phyloP scores from a whole-genome alignment of 2,888 invertebrate species.

The Pheosia gnoma region DNA sequence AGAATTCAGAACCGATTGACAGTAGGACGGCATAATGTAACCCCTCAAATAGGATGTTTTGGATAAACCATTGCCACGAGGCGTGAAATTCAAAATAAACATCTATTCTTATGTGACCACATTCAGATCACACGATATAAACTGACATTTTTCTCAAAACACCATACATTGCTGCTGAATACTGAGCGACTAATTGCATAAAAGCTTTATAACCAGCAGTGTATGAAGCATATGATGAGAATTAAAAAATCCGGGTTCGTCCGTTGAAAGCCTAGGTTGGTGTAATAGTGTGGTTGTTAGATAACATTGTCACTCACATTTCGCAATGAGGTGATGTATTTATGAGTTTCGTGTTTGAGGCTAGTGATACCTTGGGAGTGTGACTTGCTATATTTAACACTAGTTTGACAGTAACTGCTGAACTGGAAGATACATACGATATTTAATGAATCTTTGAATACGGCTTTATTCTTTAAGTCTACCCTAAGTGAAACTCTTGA shows the following conservation, averaged over 20 bases:
- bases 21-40: constrained; percentile 34
- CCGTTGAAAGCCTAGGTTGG: constrained; percentile 20
- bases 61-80: constrained; percentile 54
- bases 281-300: constrained; percentile 30
- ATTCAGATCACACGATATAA: constrained; percentile 17
- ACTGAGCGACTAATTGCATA: constrained; percentile 1
- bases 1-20: constrained; percentile 26
- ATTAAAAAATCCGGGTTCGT: constrained; percentile 8
- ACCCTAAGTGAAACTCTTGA: too few species aligned
- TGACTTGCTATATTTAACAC: constrained; percentile 15
- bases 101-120: constrained; percentile 45
- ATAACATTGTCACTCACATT: constrained; percentile 39
- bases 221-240: constrained; percentile 9
- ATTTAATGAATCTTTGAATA: too few species aligned
- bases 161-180: constrained; percentile 26
- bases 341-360: constrained; percentile 33
- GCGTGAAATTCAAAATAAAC: constrained; percentile 55
- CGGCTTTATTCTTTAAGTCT: too few species aligned
- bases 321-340: constrained; percentile 36
- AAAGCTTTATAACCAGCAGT: constrained; percentile 17
- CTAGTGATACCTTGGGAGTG: constrained; percentile 30
- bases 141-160: constrained; percentile 21
- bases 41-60: constrained; percentile 55
- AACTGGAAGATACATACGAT: not conserved
- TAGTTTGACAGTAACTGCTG: not conserved